Evolutionary conservation across 2,797 vertebrate species (phyloP).

Genomic region (Sylvilagus floridanus): DNA sequence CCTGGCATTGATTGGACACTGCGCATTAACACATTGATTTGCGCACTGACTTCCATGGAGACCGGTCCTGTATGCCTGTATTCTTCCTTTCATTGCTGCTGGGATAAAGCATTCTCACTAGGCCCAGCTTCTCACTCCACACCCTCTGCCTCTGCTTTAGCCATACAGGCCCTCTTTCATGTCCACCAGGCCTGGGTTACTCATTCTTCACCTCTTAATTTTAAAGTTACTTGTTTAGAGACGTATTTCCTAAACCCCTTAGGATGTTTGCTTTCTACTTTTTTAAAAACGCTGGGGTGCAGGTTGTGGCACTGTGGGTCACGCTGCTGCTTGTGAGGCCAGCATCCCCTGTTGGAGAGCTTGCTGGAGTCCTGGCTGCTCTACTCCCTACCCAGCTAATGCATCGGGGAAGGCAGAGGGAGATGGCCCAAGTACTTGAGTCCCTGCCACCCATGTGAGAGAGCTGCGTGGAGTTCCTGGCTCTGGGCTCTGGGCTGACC

Average conservation of each 20-base stretch:
- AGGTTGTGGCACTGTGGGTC: not conserved
- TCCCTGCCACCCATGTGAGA: too few species aligned
- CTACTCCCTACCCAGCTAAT: too few species aligned
- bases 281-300: not conserved
- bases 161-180: not conserved
- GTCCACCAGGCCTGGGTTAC: not conserved
- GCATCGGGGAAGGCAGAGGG: too few species aligned
- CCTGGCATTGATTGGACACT: not conserved
- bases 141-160: fast-evolving
- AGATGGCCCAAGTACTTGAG: too few species aligned
- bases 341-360: too few species aligned
- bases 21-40: not conserved
- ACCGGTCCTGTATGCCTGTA: not conserved
- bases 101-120: not conserved
- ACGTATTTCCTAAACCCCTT: not conserved
- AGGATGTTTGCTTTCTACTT: not conserved
- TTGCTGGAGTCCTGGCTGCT: too few species aligned
- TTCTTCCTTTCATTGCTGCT: not conserved
- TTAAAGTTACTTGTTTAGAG: not conserved
- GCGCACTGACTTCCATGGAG: not conserved
- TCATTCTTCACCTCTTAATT: not conserved
- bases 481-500: too few species aligned
- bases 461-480: too few species aligned
- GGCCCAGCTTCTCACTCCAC: not conserved
- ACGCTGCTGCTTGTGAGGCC: too few species aligned